Conservation (phyloP, 2,888 invertebrate species). For the Lasioglossum villosulum region DNA sequence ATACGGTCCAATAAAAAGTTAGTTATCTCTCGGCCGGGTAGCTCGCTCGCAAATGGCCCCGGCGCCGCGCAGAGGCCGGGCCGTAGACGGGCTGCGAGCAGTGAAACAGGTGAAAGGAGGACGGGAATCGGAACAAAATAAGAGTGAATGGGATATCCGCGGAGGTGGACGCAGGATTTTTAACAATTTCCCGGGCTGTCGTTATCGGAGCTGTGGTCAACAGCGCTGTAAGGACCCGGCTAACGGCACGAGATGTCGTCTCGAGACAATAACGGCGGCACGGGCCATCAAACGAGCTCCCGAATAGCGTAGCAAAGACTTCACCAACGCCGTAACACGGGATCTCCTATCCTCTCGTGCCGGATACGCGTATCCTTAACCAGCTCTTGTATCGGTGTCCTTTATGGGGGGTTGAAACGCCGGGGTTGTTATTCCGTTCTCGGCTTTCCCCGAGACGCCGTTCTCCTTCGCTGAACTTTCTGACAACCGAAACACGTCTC, state of each 20-base stretch:
- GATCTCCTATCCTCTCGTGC: constrained; percentile 69
- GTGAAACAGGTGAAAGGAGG: constrained; percentile 10
- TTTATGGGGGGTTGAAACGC: constrained; percentile 77
- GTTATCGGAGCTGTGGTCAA: constrained; percentile 83
- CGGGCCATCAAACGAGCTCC: constrained; percentile 83
- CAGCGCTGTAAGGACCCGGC: constrained; percentile 62
- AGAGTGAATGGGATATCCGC: constrained; percentile 41
- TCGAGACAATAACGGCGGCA: constrained; percentile 82
- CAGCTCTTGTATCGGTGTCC: constrained; percentile 72
- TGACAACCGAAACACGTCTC: not conserved
- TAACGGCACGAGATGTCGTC: constrained; percentile 73
- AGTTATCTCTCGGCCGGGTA: constrained; percentile 70
- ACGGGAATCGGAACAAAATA: constrained; percentile 18
- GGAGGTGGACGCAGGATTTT: constrained; percentile 68
- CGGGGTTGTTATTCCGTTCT: constrained; percentile 37
- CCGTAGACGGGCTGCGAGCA: not conserved
- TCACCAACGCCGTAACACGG: constrained; percentile 75
- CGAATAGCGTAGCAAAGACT: constrained; percentile 81
- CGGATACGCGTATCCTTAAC: constrained; percentile 65
- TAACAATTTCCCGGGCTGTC: constrained; percentile 79
- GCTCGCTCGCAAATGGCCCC: not conserved
- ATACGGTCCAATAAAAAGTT: constrained; percentile 83
- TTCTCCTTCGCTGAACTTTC: constrained; percentile 26
- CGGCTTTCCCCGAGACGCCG: not conserved
- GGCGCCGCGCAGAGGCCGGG: too few species aligned